Percentiles rank a stretch among this genome's conserved stretches.
Evolutionary conservation across 2,797 vertebrate genomes (phyloP).

Genomic region (Sebastes hopkinsi): DNA sequence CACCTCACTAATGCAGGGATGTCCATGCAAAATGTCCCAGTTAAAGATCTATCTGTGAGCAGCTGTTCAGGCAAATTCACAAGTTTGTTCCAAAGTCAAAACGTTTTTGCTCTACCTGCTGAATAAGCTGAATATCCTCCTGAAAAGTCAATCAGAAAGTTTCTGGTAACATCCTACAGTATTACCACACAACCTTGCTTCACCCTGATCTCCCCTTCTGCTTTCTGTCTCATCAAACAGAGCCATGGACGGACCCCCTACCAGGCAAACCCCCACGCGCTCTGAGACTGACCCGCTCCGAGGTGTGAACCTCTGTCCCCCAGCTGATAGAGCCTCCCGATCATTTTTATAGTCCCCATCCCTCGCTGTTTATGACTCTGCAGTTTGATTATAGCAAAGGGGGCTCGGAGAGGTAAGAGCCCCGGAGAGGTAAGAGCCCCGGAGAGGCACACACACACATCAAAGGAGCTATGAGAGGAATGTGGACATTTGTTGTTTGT

Average conservation of each 20-base stretch:
- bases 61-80: not conserved
- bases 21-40: not conserved
- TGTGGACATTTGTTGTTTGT: conserved; percentile 77
- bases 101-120: not conserved
- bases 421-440: conserved; percentile 46
- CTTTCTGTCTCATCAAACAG: conserved; percentile 73
- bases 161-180: not conserved
- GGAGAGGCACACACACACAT: conserved; percentile 56
- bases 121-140: not conserved
- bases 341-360: conserved; percentile 69
- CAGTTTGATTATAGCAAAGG: conserved; percentile 75
- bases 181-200: not conserved
- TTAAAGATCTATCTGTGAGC: not conserved
- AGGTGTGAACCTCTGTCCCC: conserved; percentile 76
- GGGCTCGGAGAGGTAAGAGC: conserved; percentile 50
- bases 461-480: conserved; percentile 78
- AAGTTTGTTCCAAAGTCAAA: not conserved
- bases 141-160: not conserved
- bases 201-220: conserved; percentile 33
- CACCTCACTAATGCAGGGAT: not conserved
- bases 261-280: conserved; percentile 46
- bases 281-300: conserved; percentile 58
- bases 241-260: conserved; percentile 53
- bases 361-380: conserved; percentile 77
- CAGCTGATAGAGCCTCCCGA: conserved; percentile 59